phyloP scores from a whole-genome alignment of 2,797 vertebrate species.

The Dryobates pubescens region DNA sequence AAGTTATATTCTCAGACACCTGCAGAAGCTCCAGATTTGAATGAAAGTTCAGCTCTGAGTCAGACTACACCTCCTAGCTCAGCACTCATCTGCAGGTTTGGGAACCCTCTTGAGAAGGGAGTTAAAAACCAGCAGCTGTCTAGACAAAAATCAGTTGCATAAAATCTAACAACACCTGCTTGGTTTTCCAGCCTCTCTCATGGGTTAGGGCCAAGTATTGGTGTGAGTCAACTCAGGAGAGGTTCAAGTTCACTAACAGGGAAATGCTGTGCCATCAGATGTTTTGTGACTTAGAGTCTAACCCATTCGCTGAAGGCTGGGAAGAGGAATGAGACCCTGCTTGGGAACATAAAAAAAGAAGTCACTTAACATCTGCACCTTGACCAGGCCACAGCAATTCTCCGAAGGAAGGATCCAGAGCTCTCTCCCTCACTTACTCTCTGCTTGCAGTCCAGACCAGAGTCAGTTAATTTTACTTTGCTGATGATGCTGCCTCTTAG shows the following conservation, averaged over 20 bases:
- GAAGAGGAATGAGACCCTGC: not conserved
- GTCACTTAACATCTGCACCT: not conserved
- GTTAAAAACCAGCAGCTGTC: not conserved
- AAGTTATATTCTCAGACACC: not conserved
- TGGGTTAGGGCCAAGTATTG: not conserved
- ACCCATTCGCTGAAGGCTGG: not conserved
- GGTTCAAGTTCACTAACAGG: not conserved
- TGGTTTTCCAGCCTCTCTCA: conserved; percentile 12
- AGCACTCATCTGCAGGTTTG: not conserved
- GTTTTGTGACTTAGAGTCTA: not conserved
- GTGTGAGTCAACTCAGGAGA: not conserved
- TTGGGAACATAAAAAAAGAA: not conserved
- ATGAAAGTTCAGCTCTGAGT: conserved; percentile 45
- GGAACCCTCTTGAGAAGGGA: not conserved
- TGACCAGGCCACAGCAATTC: not conserved
- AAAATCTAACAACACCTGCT: conserved; percentile 14
- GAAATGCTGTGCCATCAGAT: not conserved
- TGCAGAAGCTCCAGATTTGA: conserved; percentile 17
- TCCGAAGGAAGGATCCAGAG: not conserved
- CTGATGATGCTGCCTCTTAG: not conserved
- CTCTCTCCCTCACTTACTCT: not conserved
- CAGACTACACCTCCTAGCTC: conserved; percentile 4
- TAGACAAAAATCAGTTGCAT: conserved; percentile 28
- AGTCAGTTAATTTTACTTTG: not conserved
- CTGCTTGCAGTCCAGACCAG: not conserved